Evolutionary conservation across 2,113 vertebrate genomes (phyloP), one percentile per base, ranked within the genome.

Genomic region (Ophthalmolycus amberensis): DNA sequence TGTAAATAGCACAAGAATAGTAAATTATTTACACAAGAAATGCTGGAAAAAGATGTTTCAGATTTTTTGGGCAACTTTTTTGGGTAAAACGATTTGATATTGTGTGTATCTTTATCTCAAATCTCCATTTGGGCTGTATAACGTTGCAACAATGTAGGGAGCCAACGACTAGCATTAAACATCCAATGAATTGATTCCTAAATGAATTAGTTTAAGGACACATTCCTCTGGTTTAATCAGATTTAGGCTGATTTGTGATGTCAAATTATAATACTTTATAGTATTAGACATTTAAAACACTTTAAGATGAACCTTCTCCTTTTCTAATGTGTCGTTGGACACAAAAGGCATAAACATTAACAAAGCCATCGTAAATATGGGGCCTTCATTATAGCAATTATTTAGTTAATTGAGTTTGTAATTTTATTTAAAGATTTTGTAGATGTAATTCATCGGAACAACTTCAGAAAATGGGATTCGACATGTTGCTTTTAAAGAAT

Each of bases 21-120:
- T 86, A 34, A 83, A 87, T 80, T 75, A 88, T 88, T 90, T 42
- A 88, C 20, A 34, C 10, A 37, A 6, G 38, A 66, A 59, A 64
- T 60, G 32, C 58, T 71, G 29, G 48, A 58, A 73, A 50, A 32
- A n/a, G 6, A 60, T 40, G 18, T 1, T 11, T 6, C n/a, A 11
- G 44, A 65, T 38, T 66, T 80, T 37, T 25, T 6, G 48, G 54
- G 12, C 18, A 52, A n/a, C 44, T 38, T n/a, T n/a, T n/a, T n/a
- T n/a, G n/a, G n/a, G n/a, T 32, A 15, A 68, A 74, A 66, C 16
- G 15, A n/a, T 29, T 37, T 63, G 42, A 32, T 40, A 25, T 6
- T 2, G 25, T 62, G 29, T 75, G 20, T 20, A 9, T 71, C 64
- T 44, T 69, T 6, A 32, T 66, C 18, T 44, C 6, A 38, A n/a